Base-by-base conservation (phyloP, 1,140 invertebrate genomes). In the Holotrichia oblita region DNA sequence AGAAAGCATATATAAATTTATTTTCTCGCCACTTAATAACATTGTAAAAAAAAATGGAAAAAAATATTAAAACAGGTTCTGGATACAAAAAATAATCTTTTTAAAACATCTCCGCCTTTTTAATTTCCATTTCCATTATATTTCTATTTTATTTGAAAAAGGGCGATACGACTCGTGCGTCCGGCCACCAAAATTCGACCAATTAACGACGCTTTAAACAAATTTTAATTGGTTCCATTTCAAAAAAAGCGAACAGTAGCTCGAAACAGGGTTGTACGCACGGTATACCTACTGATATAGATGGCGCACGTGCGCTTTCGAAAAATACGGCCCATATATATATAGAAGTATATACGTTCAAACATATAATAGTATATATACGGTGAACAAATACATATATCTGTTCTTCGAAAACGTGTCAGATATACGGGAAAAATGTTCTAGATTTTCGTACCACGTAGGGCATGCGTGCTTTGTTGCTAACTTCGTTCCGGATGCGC, bases 361-460 rank as follows among this genome's bases (percentile, higher is more conserved):
- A 34, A 34, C 27, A 34, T 34, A 34, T 34, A 34, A 34, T 69
- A 3, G 61, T 10, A 69, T 24, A 7, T 34, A 27, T 69, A 69
- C 48, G 17, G 10, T 6, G 17, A 7, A 17, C 59, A 20, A 27
- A 24, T n/a, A 24, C 22, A 69, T 22, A 24, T 69, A 69, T 69
- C 27, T 34, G 61, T 69, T 69, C 9, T 27, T 69, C 27, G 61
- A 20, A 69, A 69, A 69, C 61, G 61, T 69, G 22, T 69, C 61
- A 69, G 61, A 69, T 69, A 20, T 55, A 55, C 48, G 61, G 61
- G 61, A 69, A 69, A 69, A 69, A 69, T 69, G 61, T 69, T 69
- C 61, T 69, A 69, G 61, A 69, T 69, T 69, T 69, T 69, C 24
- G 61, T 69, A 22, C 6, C 22, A 20, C 17, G 22, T 22, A 48